Base-by-base conservation (phyloP, 30 jellyfish, hydroid and myxozoan genomes). In the Aurelia aurita region DNA sequence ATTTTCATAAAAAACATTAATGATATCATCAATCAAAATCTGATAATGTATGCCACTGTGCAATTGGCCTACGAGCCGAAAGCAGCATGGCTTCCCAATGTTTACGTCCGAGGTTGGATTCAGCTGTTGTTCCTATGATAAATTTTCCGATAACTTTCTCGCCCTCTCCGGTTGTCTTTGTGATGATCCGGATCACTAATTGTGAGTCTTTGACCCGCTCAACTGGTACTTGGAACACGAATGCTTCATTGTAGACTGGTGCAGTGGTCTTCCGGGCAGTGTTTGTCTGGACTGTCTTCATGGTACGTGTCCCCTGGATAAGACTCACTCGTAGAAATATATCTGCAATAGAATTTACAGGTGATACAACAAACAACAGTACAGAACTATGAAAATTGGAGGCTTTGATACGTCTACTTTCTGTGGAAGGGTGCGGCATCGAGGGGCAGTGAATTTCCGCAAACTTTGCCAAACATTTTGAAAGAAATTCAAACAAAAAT, bases 191-290 rank as follows among this genome's bases (percentile, higher is more conserved):
- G 55, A 91, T 78, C 28, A 63, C 69, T 3, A 86, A 49, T 53
- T 84, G 79, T 14, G 98, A 69, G 22, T 91, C 98, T 46, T 81
- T 79, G 68, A 80, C 72, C 51, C 90, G 47, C 39, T 85, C 96
- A 23, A 91, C 44, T 18, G 98, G 98, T 3, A 88, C 90, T 26
- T 80, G 91, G 72, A 91, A 91, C 49, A 91, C 98, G 61, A 91
- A 91, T 19, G 98, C 98, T 74, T 91, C 98, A 60, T 91, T 91
- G 83, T 85, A 91, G 2, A 91, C 98, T 22, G 98, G 98, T 6
- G 82, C 39, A 14, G 73, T 32, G 25, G 95, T 73, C 45, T 62
- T 65, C 58, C 87, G 55, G 18, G 77, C 91, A 20, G 88, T 80
- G 71, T 90, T 71, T 12, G 98, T 91, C 43, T 80, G 94, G 3